A percentile compares a stretch with the other conserved stretches of the same genome.
phyloP scores from a whole-genome alignment of 1,140 invertebrate species.

The Drosophila eugracilis region DNA sequence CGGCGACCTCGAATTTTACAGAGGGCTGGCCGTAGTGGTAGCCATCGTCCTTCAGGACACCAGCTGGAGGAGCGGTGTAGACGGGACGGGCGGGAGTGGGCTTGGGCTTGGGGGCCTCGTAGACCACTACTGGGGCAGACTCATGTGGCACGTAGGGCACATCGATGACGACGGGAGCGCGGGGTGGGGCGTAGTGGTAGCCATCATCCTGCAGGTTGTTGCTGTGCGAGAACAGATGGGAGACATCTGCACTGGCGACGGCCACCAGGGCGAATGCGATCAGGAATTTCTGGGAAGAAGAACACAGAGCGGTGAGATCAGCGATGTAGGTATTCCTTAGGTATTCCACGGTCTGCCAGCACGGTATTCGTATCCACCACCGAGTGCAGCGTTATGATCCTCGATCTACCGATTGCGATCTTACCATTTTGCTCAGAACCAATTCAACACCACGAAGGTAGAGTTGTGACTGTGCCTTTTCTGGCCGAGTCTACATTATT shows the following conservation, averaged over 20 bases:
- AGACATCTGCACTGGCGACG: conserved; percentile 77
- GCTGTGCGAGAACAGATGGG: conserved; percentile 78
- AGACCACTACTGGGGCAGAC: conserved; percentile 42
- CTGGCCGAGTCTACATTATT: conserved; percentile 74
- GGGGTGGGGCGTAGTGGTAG: conserved; percentile 69
- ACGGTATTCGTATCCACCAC: conserved; percentile 37
- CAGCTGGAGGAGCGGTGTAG: conserved; percentile 34
- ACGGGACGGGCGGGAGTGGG: conserved; percentile 49
- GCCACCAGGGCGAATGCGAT: conserved; percentile 75
- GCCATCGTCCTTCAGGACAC: conserved; percentile 62
- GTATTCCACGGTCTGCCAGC: conserved; percentile 10
- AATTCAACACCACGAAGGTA: conserved; percentile 80
- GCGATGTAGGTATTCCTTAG: conserved; percentile 13
- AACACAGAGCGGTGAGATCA: conserved; percentile 2
- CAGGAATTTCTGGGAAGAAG: conserved; percentile 72
- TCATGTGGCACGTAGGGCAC: conserved; percentile 54
- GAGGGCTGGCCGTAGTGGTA: conserved; percentile 35
- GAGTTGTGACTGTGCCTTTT: conserved; percentile 76
- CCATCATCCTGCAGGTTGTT: conserved; percentile 80
- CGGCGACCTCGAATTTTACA: conserved; percentile 5
- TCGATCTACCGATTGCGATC: conserved; percentile 28
- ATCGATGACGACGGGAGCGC: conserved; percentile 66
- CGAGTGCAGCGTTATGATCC: conserved; percentile 10
- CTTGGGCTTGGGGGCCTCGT: conserved; percentile 42
- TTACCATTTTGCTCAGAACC: conserved; percentile 80